Percentiles rank a stretch among this genome's conserved stretches.
These are phyloP conservation scores for Petrocephalus zakoni DNA, from an alignment of 2,113 vertebrate genomes.

Conservation along the genomic window DNA sequence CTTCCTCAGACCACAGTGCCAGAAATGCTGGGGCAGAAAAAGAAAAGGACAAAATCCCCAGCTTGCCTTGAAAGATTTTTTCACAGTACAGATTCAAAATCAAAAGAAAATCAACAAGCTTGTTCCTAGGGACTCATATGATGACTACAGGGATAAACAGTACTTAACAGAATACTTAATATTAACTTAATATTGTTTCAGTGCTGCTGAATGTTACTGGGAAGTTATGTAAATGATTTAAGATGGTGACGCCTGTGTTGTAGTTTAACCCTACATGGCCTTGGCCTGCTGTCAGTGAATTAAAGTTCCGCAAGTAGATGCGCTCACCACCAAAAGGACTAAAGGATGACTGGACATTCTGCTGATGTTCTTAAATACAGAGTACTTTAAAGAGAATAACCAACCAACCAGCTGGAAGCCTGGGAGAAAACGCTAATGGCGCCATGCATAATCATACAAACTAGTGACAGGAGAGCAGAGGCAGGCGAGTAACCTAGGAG, in stretches of 20 bases:
- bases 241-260: neutral
- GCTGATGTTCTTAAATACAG: neutral
- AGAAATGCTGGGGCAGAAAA: neutral
- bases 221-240: neutral
- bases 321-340: neutral
- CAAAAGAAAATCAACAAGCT: neutral
- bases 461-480: neutral
- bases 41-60: neutral
- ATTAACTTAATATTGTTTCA: neutral
- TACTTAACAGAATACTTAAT: neutral
- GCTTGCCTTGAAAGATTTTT: neutral
- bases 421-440: neutral
- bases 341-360: neutral
- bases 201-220: neutral
- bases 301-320: neutral
- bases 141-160: neutral
- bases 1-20: neutral
- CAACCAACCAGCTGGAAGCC: neutral
- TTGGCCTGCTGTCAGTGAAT: neutral
- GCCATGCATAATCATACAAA: neutral
- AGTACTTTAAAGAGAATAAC: neutral
- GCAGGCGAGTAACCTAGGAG: neutral
- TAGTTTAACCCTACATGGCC: neutral
- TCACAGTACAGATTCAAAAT: neutral
- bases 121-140: neutral